phyloP scores from a whole-genome alignment of 2,797 vertebrate genomes.

The Lacerta viridis region DNA sequence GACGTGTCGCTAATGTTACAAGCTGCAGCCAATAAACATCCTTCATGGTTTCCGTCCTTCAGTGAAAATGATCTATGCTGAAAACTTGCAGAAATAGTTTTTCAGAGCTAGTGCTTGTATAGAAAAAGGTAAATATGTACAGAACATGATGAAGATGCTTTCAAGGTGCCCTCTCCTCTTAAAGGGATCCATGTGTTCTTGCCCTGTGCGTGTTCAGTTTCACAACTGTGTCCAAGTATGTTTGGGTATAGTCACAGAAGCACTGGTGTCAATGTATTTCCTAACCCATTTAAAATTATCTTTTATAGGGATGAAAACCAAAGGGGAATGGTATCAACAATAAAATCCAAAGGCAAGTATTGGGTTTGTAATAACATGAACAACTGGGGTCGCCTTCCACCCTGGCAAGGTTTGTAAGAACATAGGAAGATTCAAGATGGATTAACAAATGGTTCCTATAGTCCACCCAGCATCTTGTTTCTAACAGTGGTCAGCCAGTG shows the following conservation, averaged over 20 bases:
- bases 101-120: background rate
- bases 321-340: constrained; percentile 75
- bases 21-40: background rate
- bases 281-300: constrained; percentile 65
- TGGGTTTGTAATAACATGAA: background rate
- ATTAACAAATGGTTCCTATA: background rate
- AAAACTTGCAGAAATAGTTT: background rate
- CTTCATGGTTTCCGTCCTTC: background rate
- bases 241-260: background rate
- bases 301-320: constrained; percentile 74
- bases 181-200: background rate
- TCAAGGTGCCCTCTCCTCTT: background rate
- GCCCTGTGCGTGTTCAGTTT: background rate
- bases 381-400: background rate
- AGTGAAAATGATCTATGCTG: background rate
- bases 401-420: background rate
- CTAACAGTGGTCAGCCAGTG: background rate
- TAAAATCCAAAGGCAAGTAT: constrained; percentile 90
- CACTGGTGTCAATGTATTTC: background rate
- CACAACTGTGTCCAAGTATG: background rate
- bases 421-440: background rate
- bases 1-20: background rate
- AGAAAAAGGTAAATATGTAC: background rate
- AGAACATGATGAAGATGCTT: background rate
- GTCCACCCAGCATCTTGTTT: background rate